Percentiles rank a stretch among this genome's conserved stretches.
These are phyloP conservation scores for Branchipolynoe longqiensis DNA, from an alignment of 2,888 invertebrate genomes.

Conservation along the genomic window DNA sequence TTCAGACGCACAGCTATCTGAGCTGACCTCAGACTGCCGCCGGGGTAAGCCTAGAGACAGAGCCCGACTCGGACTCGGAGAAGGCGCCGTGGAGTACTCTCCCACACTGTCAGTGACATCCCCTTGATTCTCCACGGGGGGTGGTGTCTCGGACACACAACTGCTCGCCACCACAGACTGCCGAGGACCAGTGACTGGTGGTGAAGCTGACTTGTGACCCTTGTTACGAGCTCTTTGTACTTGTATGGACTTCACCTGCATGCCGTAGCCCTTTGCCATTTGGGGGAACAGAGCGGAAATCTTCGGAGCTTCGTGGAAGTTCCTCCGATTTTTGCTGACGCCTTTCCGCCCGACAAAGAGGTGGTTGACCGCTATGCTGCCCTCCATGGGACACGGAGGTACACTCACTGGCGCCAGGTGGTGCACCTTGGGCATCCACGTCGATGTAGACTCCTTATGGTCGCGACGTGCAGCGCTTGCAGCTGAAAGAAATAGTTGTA, in stretches of 20 bases:
- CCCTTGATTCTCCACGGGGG: background rate
- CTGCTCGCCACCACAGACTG: background rate
- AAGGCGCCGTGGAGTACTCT: background rate
- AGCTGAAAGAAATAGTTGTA: constrained; percentile 73
- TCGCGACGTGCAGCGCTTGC: constrained; percentile 73
- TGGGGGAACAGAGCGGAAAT: constrained; percentile 72
- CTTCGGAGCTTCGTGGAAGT: constrained; percentile 75
- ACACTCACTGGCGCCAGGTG: background rate
- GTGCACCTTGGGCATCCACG: constrained; percentile 24
- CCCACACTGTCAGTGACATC: background rate
- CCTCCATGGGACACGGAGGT: constrained; percentile 71
- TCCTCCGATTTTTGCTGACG: constrained; percentile 64
- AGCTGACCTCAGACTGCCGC: constrained; percentile 21
- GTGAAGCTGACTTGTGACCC: background rate
- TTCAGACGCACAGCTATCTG: constrained; percentile 47
- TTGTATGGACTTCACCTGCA: background rate
- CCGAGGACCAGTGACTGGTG: background rate
- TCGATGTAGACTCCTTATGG: background rate
- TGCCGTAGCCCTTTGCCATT: background rate
- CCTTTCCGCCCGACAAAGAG: constrained; percentile 76
- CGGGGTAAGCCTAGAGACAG: background rate
- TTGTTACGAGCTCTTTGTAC: background rate
- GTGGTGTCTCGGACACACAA: background rate
- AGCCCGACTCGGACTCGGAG: background rate
- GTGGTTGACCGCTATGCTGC: constrained; percentile 80